These are phyloP conservation scores for Lordiphosa stackelbergi DNA, from an alignment of 1,140 invertebrate species.

Conservation along the genomic window DNA sequence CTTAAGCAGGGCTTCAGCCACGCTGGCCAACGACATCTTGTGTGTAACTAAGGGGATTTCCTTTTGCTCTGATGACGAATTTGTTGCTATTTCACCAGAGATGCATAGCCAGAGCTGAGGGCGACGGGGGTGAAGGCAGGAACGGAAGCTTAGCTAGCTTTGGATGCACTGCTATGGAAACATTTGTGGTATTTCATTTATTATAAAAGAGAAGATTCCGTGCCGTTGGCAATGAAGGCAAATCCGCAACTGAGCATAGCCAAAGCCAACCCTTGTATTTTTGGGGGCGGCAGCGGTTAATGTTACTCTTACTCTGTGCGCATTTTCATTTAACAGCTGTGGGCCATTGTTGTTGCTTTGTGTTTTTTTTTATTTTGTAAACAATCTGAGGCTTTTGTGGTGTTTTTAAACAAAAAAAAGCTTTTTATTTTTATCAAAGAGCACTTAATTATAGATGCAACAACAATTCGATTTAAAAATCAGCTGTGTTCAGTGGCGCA, in stretches of 20 bases:
- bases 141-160: slow-evolving; percentile 4
- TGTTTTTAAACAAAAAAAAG: background rate
- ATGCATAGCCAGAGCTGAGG: background rate
- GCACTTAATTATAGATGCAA: background rate
- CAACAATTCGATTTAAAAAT: background rate
- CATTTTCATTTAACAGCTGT: no score
- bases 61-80: slow-evolving; percentile 34
- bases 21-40: slow-evolving; percentile 80
- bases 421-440: background rate
- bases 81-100: slow-evolving; percentile 32
- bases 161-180: background rate
- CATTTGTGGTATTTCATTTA: background rate
- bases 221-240: slow-evolving; percentile 6
- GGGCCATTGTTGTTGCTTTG: no score
- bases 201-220: background rate
- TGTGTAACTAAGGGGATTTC: slow-evolving; percentile 12
- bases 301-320: no score
- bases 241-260: slow-evolving; percentile 5
- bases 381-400: background rate
- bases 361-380: no score
- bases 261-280: background rate
- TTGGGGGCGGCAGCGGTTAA: no score
- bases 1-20: slow-evolving; percentile 80
- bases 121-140: background rate
- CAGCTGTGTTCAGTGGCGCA: background rate